phyloP scores from a whole-genome alignment of 2,113 vertebrate genomes.

The Rynchops niger region DNA sequence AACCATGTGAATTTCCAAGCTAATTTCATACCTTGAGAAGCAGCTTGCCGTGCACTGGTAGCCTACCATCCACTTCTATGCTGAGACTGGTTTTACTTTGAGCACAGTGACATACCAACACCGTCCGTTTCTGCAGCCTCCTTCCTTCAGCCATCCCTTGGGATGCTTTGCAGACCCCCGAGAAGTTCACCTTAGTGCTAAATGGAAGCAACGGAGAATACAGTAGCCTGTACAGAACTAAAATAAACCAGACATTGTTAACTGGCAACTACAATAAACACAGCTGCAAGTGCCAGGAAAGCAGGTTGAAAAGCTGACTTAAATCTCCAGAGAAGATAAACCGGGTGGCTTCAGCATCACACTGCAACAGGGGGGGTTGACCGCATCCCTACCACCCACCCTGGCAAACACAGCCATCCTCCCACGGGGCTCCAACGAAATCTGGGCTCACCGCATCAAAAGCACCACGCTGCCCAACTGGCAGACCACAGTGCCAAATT shows the following conservation, averaged over 20 bases:
- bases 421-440: rapidly evolving
- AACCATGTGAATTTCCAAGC: neutral
- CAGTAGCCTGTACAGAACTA: neutral
- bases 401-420: neutral
- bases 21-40: constrained; percentile 24
- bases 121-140: neutral
- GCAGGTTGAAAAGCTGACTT: neutral
- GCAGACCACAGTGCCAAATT: neutral
- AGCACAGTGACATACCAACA: neutral
- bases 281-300: neutral
- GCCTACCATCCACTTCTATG: neutral
- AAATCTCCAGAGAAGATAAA: neutral
- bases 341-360: neutral
- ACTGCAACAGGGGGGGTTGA: neutral
- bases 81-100: neutral
- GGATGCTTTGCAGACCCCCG: neutral
- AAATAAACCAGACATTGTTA: neutral
- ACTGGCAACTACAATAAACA: neutral
- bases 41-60: neutral
- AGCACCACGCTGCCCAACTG: rapidly evolving
- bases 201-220: neutral
- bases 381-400: neutral
- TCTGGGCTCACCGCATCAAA: neutral
- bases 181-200: neutral
- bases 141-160: neutral